These are phyloP conservation scores for Linnaemya vulpina DNA, from an alignment of 2,888 invertebrate genomes.

Conservation along the genomic window DNA sequence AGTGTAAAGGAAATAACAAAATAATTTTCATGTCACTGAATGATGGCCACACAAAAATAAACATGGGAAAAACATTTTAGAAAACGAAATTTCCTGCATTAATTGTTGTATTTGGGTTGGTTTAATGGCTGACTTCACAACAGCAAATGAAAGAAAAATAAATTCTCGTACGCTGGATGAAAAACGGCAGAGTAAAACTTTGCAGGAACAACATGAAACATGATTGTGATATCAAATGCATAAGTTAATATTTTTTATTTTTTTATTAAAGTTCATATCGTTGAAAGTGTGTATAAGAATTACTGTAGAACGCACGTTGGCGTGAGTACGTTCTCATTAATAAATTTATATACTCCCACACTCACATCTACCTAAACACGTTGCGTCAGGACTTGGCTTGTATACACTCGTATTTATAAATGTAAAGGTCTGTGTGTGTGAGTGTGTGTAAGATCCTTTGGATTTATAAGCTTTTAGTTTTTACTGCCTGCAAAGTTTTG, in stretches of 20 bases:
- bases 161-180: neutral
- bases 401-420: no score
- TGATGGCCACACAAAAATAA: constrained; percentile 36
- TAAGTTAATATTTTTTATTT: constrained; percentile 19
- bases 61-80: neutral
- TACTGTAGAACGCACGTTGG: neutral
- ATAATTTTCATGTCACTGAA: constrained; percentile 65
- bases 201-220: constrained; percentile 24
- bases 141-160: constrained; percentile 53
- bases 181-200: neutral
- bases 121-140: constrained; percentile 18
- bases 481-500: neutral
- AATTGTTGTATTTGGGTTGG: constrained; percentile 22
- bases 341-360: neutral
- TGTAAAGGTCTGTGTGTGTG: no score
- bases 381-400: no score
- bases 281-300: constrained; percentile 3
- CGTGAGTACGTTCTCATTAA: neutral
- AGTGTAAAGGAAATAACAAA: constrained; percentile 67
- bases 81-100: constrained; percentile 31
- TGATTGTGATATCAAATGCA: constrained; percentile 58
- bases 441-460: no score
- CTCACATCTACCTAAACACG: no score
- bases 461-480: neutral
- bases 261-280: constrained; percentile 10